A percentile compares a stretch with the other conserved stretches of the same genome.
Evolutionary conservation across 2,113 vertebrate species (phyloP).

Genomic region (Empidonax traillii): DNA sequence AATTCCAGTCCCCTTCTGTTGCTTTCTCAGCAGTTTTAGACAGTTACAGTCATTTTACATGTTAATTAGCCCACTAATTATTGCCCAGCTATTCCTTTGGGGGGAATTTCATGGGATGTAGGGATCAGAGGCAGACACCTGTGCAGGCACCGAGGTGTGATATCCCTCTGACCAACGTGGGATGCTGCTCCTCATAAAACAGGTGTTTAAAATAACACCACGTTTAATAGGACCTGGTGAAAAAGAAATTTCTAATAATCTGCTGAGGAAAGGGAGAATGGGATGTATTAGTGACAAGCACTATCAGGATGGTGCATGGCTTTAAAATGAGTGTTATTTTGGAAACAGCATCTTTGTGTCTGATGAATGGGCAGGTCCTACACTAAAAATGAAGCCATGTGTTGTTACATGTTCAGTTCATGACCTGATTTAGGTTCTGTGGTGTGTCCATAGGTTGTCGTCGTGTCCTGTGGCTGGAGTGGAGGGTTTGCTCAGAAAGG

Average conservation of each 20-base stretch:
- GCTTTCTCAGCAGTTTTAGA: not conserved
- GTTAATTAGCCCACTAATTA: not conserved
- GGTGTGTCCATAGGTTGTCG: not conserved
- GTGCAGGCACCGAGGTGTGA: not conserved
- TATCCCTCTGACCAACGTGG: fast-evolving
- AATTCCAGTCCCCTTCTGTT: not conserved
- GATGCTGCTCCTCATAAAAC: not conserved
- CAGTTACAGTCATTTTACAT: not conserved
- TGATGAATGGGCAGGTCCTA: not conserved
- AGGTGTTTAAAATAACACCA: not conserved
- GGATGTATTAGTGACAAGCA: not conserved
- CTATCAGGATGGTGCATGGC: not conserved
- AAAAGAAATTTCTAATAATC: not conserved
- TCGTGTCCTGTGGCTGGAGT: not conserved
- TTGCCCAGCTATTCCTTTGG: not conserved
- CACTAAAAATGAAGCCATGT: not conserved
- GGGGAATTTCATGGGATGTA: not conserved
- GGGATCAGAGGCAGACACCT: not conserved
- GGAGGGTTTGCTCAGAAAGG: not conserved
- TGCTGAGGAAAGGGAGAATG: not conserved
- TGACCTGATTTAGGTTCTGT: not conserved
- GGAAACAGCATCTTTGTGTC: not conserved
- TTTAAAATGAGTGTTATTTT: not conserved
- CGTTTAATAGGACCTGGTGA: not conserved
- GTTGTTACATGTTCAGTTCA: not conserved